Conservation (phyloP, 1,140 invertebrate genomes). For the Aleiodes sp. region DNA sequence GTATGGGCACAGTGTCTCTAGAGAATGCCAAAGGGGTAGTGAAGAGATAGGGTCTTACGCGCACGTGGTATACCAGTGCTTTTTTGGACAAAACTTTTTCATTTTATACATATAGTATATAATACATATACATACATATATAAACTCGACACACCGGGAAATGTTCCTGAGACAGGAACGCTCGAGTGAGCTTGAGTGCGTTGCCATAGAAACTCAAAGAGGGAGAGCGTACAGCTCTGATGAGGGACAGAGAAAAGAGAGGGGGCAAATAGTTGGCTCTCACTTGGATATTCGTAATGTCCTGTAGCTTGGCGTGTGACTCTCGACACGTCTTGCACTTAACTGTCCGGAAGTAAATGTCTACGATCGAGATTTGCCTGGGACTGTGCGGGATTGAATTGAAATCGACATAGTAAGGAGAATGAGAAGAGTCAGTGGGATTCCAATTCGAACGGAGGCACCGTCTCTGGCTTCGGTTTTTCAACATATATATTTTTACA, state of each 20-base stretch:
- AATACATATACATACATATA: slow-evolving; percentile 6
- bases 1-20: neutral
- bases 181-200: slow-evolving; percentile 55
- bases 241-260: slow-evolving; percentile 22
- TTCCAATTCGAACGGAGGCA: neutral
- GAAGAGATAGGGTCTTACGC: neutral
- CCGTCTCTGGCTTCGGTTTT: neutral
- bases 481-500: neutral
- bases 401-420: slow-evolving; percentile 15
- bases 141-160: slow-evolving; percentile 13
- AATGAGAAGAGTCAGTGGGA: slow-evolving; percentile 5
- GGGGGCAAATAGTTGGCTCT: slow-evolving; percentile 8
- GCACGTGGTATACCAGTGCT: neutral
- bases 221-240: neutral
- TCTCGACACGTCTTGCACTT: slow-evolving; percentile 37
- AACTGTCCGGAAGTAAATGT: slow-evolving; percentile 40
- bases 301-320: slow-evolving; percentile 10
- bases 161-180: slow-evolving; percentile 46
- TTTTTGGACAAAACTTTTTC: slow-evolving; percentile 22
- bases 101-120: neutral
- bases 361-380: slow-evolving; percentile 35
- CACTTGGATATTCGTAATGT: slow-evolving; percentile 15
- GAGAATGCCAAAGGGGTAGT: slow-evolving; percentile 19
- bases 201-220: slow-evolving; percentile 52
- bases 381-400: slow-evolving; percentile 4